These are phyloP conservation scores for Ispidina lecontei DNA, from an alignment of 2,797 vertebrate species.

Conservation along the genomic window DNA sequence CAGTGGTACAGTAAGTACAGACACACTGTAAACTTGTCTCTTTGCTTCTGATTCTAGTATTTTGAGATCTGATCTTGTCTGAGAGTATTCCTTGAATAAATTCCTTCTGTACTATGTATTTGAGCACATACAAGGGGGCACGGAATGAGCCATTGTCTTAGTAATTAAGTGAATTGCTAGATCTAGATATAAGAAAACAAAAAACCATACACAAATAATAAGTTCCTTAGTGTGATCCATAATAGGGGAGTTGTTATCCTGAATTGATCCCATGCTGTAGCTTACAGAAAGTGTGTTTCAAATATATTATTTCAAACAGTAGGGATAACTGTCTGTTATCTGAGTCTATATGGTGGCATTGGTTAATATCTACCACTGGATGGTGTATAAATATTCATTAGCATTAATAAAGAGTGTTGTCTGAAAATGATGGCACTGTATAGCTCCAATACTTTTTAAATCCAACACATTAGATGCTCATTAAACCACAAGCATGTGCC, in stretches of 20 bases:
- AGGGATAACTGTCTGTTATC: not conserved
- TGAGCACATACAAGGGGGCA: not conserved
- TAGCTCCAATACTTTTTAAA: not conserved
- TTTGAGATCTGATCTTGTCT: not conserved
- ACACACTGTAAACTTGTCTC: not conserved
- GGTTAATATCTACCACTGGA: not conserved
- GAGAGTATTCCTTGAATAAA: not conserved
- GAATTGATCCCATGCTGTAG: not conserved
- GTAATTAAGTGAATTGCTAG: not conserved
- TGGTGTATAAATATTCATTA: not conserved
- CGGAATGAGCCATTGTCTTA: not conserved
- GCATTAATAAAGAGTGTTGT: not conserved
- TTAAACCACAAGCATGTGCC: not conserved
- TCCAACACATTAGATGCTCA: not conserved
- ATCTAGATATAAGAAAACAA: not conserved
- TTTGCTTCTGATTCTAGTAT: not conserved
- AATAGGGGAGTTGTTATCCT: not conserved
- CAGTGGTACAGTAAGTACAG: not conserved
- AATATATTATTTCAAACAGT: not conserved
- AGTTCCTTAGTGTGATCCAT: not conserved
- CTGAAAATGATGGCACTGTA: not conserved
- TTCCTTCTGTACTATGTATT: not conserved
- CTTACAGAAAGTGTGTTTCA: not conserved
- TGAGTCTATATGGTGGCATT: not conserved
- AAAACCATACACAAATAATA: not conserved